Evolutionary conservation across 2,888 invertebrate species (phyloP).

Genomic region (Plebejus melissa): DNA sequence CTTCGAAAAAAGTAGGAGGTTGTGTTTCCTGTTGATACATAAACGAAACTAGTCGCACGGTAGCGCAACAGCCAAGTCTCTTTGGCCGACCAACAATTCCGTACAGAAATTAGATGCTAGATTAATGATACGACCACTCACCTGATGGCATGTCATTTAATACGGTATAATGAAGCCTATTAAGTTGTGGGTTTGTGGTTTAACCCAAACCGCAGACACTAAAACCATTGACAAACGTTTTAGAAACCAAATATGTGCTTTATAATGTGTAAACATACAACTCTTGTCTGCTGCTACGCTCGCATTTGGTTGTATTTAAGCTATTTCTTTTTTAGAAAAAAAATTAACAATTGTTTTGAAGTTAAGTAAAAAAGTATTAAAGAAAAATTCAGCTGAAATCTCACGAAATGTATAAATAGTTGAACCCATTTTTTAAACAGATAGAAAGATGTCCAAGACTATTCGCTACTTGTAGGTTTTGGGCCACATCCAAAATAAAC

Average conservation of each 20-base stretch:
- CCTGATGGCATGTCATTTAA: not conserved
- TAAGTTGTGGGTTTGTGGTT: conserved; percentile 11
- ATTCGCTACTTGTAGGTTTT: no score
- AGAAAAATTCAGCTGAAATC: no score
- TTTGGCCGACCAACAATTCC: not conserved
- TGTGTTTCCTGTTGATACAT: not conserved
- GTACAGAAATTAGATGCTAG: not conserved
- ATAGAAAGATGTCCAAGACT: no score
- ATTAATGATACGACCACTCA: conserved; percentile 5
- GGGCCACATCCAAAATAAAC: no score
- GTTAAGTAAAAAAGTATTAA: no score
- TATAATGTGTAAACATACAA: not conserved
- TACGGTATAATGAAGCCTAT: conserved; percentile 13
- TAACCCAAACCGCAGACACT: conserved; percentile 3
- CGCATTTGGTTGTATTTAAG: not conserved
- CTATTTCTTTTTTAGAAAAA: not conserved
- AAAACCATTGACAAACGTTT: conserved; percentile 4
- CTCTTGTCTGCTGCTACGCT: not conserved
- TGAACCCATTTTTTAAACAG: no score
- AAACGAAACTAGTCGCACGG: not conserved
- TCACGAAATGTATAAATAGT: no score
- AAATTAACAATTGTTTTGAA: not conserved
- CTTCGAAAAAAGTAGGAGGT: no score
- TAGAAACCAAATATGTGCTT: not conserved
- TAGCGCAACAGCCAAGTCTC: not conserved